Evolutionary conservation across 2,888 invertebrate species (phyloP), one percentile per base, ranked within the genome.

Genomic region (Tethea ocularis): DNA sequence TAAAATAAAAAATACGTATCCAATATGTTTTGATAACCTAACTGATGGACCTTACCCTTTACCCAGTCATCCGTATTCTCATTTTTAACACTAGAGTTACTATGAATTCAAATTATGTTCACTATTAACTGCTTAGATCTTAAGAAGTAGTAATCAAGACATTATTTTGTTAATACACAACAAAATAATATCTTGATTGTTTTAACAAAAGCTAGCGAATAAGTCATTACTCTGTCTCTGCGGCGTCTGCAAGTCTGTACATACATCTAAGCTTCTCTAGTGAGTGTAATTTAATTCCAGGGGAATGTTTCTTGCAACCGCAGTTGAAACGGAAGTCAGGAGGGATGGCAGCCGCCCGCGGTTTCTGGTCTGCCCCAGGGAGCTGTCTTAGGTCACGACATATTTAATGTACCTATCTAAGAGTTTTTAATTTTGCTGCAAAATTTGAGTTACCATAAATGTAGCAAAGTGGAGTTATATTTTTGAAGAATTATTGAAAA

Each of bases 261-360:
- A 70, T 66, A 64, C 66, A 58, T 67, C 62, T 62, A 67, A 61
- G 69, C 67, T 66, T 58, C 62, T 59, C 65, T 66, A 72, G 67
- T 71, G 74, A 78, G 78, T 78, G 84, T 85, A 86, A 87, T 86
- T 79, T 80, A 86, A 88, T 87, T 79, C 78, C 74, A 67, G 74
- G 76, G 75, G 77, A 84, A 86, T 84, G 82, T 80, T 84, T 83
- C 82, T 83, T 81, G 80, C 78, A 76, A 82, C 83, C 82, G 78
- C 83, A 80, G 70, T 81, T 74, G 74, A 77, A 80, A 77, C 82
- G 82, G 84, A 84, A 83, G 77, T 79, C 72, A 74, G 76, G 66
- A 74, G 75, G 77, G 72, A 71, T 51, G 29, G 71, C 62, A 69
- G 63, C 67, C 75, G 73, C 69, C 77, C 74, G 80, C 68, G 78